A percentile compares a stretch with the other conserved stretches of the same genome.
phyloP scores from a whole-genome alignment of 2,888 invertebrate species.

The Opisthograptis luteolata region DNA sequence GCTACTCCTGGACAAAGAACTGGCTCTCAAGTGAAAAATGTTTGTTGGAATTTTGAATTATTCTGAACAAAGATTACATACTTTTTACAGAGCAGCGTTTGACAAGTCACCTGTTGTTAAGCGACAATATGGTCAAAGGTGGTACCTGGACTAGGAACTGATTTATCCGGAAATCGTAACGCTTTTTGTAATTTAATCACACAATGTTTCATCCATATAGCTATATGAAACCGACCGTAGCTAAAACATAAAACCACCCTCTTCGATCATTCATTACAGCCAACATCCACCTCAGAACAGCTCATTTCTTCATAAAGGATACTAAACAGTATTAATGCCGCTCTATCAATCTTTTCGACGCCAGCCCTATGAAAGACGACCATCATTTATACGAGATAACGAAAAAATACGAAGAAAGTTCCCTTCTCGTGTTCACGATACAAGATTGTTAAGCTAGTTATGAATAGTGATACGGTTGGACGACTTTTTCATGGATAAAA shows the following conservation, averaged over 20 bases:
- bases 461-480: slow-evolving; percentile 19
- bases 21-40: no score
- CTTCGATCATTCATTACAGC: slow-evolving; percentile 27
- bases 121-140: no score
- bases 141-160: no score
- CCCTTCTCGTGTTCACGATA: slow-evolving; percentile 9
- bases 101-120: no score
- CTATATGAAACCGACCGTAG: neutral
- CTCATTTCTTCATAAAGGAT: slow-evolving; percentile 25
- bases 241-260: neutral
- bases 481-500: slow-evolving; percentile 4
- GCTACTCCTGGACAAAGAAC: no score
- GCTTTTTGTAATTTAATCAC: no score
- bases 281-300: slow-evolving; percentile 4
- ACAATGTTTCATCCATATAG: neutral
- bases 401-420: slow-evolving; percentile 17
- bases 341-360: slow-evolving; percentile 42
- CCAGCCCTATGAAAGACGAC: slow-evolving; percentile 27
- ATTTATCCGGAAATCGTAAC: no score
- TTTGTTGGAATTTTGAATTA: no score
- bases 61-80: no score
- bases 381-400: slow-evolving; percentile 37
- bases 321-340: slow-evolving; percentile 28
- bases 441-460: neutral
- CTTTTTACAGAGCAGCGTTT: no score